phyloP scores from a whole-genome alignment of 2,888 invertebrate genomes.

The Phlogophora meticulosa region DNA sequence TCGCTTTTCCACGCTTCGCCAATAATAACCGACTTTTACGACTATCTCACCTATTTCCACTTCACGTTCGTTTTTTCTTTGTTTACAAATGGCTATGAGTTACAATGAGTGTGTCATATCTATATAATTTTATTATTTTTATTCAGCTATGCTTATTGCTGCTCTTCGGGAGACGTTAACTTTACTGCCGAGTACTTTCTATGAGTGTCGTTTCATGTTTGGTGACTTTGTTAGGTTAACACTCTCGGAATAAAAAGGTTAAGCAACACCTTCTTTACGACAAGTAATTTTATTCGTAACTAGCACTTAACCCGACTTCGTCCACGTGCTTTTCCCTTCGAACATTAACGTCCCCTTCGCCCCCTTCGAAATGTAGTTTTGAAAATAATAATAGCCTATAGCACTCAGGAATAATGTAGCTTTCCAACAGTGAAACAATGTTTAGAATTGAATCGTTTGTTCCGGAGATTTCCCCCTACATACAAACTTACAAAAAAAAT shows the following conservation, averaged over 20 bases:
- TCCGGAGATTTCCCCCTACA: no score
- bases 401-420: no score
- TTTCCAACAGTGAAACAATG: no score
- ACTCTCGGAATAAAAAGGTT: not conserved
- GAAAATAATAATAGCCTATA: no score
- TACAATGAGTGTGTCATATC: conserved; percentile 45
- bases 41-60: conserved; percentile 66
- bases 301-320: no score
- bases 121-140: conserved; percentile 60
- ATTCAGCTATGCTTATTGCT: conserved; percentile 39
- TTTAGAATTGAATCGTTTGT: no score
- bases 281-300: not conserved
- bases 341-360: no score
- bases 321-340: no score
- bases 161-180: conserved; percentile 22
- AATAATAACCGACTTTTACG: conserved; percentile 69
- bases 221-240: not conserved
- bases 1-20: conserved; percentile 53
- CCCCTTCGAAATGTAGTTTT: no score
- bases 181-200: conserved; percentile 19
- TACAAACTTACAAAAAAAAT: no score
- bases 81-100: conserved; percentile 60
- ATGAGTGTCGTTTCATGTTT: conserved; percentile 17
- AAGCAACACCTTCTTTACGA: not conserved
- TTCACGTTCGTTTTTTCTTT: conserved; percentile 52